These are phyloP conservation scores for Puffinus mauretanicus DNA, from an alignment of 2,113 vertebrate species.

Conservation along the genomic window DNA sequence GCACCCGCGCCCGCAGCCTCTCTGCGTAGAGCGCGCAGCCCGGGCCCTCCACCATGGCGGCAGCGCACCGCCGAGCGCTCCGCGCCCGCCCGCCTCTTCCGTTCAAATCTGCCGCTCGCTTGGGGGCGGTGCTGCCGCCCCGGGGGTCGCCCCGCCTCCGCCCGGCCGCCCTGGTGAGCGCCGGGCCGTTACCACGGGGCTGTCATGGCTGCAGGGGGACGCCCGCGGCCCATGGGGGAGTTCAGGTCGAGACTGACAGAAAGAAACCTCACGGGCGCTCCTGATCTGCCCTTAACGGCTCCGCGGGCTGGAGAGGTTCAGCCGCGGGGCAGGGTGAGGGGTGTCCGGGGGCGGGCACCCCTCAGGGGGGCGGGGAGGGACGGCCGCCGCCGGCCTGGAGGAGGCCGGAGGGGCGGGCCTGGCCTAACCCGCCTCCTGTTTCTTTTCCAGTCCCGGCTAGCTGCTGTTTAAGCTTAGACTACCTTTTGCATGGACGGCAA, in stretches of 20 bases:
- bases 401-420: background rate
- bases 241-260: accelerated
- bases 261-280: accelerated
- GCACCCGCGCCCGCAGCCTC: conserved; percentile 77
- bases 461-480: accelerated
- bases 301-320: accelerated
- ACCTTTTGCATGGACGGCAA: accelerated
- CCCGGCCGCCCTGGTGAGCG: no score
- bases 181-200: accelerated
- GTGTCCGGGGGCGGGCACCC: no score
- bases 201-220: accelerated
- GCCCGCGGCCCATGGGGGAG: accelerated
- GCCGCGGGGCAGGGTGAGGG: background rate
- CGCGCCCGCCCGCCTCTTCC: background rate
- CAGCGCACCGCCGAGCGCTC: accelerated
- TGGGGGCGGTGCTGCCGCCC: background rate
- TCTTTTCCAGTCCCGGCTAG: no score
- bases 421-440: accelerated
- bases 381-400: no score
- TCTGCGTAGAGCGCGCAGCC: conserved; percentile 84
- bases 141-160: background rate
- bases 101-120: background rate
- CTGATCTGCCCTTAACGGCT: accelerated
- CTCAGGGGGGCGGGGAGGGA: background rate
- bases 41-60: conserved; percentile 89